A percentile compares a stretch with the other conserved stretches of the same genome.
phyloP scores from a whole-genome alignment of 2,797 vertebrate species.

The Esox masquinongy region DNA sequence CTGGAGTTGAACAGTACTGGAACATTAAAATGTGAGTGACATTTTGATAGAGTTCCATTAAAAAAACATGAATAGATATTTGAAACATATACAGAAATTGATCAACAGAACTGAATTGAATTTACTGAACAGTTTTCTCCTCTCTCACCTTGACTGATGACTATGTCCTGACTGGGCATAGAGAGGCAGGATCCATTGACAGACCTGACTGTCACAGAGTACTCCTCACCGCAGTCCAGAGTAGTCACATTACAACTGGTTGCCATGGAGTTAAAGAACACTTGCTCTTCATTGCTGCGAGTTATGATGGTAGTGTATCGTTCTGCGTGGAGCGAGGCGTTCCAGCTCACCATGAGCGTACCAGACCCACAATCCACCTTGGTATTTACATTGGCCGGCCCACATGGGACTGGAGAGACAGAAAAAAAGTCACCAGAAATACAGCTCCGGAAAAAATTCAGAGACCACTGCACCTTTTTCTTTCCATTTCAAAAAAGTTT shows the following conservation, averaged over 20 bases:
- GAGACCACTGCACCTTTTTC: too few species aligned
- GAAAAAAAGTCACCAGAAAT: too few species aligned
- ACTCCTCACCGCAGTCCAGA: slow-evolving; percentile 66
- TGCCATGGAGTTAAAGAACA: slow-evolving; percentile 52
- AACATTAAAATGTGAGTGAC: too few species aligned
- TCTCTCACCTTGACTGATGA: slow-evolving; percentile 63
- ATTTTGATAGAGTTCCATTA: too few species aligned
- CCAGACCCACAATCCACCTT: slow-evolving; percentile 63
- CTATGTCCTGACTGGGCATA: slow-evolving; percentile 38
- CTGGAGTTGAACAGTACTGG: background rate
- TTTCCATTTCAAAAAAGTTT: too few species aligned
- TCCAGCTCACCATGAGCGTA: slow-evolving; percentile 58
- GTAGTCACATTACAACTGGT: slow-evolving; percentile 41
- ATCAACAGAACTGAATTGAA: background rate
- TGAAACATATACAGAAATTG: background rate
- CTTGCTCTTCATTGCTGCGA: background rate
- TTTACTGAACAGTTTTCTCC: background rate
- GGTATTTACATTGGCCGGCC: slow-evolving; percentile 57
- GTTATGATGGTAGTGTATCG: slow-evolving; percentile 60
- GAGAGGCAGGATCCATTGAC: slow-evolving; percentile 66
- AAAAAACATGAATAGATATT: too few species aligned
- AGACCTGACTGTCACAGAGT: slow-evolving; percentile 65
- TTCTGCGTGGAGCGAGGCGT: slow-evolving; percentile 33
- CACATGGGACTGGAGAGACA: slow-evolving; percentile 72
- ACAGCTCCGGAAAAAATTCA: too few species aligned